These are phyloP conservation scores for Philotrypesis tridentata DNA, from an alignment of 1,140 invertebrate species.

Conservation along the genomic window DNA sequence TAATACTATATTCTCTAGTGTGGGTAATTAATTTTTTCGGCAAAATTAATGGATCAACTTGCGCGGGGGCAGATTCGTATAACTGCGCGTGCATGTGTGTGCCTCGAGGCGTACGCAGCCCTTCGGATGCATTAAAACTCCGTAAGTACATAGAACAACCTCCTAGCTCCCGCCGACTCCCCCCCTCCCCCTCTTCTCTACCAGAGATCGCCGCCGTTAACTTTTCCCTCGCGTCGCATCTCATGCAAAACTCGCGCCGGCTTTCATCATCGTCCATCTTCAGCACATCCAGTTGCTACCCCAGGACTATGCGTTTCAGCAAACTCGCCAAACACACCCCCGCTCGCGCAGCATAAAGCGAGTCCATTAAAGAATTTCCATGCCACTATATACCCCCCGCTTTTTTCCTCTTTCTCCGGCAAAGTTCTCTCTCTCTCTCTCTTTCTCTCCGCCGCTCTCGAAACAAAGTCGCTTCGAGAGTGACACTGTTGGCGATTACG, in stretches of 20 bases:
- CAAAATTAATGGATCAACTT: neutral
- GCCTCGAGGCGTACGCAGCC: too few relatives aligned
- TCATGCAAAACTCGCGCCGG: neutral
- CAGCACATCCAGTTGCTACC: neutral
- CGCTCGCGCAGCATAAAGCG: neutral
- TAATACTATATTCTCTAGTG: neutral
- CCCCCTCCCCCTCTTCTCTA: too few relatives aligned
- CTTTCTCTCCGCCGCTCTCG: neutral
- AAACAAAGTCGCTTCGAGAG: neutral
- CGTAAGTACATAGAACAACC: neutral
- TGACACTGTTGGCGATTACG: neutral
- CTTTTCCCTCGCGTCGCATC: neutral
- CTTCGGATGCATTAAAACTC: neutral
- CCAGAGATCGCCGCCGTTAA: neutral
- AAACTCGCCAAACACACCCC: neutral
- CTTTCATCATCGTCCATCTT: neutral
- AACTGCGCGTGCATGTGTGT: too few relatives aligned
- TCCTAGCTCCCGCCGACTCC: too few relatives aligned
- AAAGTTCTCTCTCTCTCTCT: neutral
- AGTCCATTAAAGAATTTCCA: slow-evolving; percentile 21
- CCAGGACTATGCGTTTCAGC: neutral
- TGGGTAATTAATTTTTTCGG: neutral
- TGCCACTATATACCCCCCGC: neutral
- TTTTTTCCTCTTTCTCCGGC: neutral
- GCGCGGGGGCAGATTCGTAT: too few relatives aligned